Evolutionary conservation across 1,140 invertebrate species (phyloP).

Genomic region (Augochlora pura): DNA sequence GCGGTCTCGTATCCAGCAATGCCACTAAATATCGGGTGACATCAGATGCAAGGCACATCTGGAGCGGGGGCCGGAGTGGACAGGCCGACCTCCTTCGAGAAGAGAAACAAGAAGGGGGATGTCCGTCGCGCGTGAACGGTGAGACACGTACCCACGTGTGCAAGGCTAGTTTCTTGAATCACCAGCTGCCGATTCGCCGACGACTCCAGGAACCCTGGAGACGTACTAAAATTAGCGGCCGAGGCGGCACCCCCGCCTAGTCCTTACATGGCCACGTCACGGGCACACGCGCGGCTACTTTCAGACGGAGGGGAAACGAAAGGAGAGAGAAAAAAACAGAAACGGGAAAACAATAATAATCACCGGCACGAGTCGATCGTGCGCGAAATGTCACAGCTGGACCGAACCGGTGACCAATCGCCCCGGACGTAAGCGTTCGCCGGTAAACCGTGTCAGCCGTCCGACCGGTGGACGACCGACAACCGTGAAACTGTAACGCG

Average conservation of each 20-base stretch:
- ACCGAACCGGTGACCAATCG: constrained; percentile 15
- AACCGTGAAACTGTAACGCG: too few species aligned
- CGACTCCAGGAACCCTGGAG: constrained; percentile 63
- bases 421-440: background rate
- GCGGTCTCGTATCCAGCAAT: background rate
- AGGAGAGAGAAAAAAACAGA: constrained; percentile 15
- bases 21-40: constrained; percentile 12
- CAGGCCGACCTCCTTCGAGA: constrained; percentile 52
- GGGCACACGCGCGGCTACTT: constrained; percentile 54
- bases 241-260: constrained; percentile 60
- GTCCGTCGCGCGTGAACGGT: constrained; percentile 63
- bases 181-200: constrained; percentile 72
- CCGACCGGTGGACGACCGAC: too few species aligned
- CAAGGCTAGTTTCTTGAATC: constrained; percentile 63
- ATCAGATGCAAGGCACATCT: constrained; percentile 38
- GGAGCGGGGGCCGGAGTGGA: constrained; percentile 42
- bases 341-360: constrained; percentile 61
- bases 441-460: constrained; percentile 2
- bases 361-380: constrained; percentile 54
- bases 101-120: constrained; percentile 59
- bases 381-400: constrained; percentile 60
- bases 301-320: constrained; percentile 16
- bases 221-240: constrained; percentile 74
- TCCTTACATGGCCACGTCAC: constrained; percentile 64
- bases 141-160: constrained; percentile 71